Conservation (phyloP, 1,140 invertebrate genomes). For the Hyphantria cunea region DNA sequence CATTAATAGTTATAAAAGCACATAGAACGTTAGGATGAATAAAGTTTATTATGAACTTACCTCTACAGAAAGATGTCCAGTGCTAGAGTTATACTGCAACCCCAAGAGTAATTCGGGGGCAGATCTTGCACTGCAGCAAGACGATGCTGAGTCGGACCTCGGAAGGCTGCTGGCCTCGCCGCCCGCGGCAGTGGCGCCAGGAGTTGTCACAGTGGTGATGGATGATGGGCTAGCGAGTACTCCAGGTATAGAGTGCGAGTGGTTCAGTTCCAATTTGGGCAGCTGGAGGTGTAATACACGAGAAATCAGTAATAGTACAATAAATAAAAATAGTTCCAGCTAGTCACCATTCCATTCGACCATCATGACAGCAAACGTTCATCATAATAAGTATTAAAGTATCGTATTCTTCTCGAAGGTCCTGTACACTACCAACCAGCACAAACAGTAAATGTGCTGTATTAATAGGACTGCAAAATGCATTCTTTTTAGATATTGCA, state of each 20-base stretch:
- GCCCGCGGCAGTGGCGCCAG: slow-evolving; percentile 48
- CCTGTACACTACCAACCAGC: too few species aligned
- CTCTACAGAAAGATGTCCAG: slow-evolving; percentile 95
- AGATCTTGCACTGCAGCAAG: slow-evolving; percentile 94
- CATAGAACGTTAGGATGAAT: too few species aligned
- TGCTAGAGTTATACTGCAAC: slow-evolving; percentile 95
- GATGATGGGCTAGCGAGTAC: slow-evolving; percentile 63
- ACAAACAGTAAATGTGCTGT: too few species aligned
- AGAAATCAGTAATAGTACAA: not conserved
- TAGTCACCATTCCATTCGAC: too few species aligned
- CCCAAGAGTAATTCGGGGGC: slow-evolving; percentile 95
- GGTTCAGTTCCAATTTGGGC: slow-evolving; percentile 57
- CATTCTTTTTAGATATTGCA: too few species aligned
- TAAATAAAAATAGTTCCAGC: too few species aligned
- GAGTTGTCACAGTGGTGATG: slow-evolving; percentile 48
- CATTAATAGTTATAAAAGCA: too few species aligned
- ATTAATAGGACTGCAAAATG: too few species aligned
- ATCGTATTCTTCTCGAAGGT: too few species aligned
- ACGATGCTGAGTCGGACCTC: slow-evolving; percentile 95
- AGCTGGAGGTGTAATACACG: slow-evolving; percentile 39
- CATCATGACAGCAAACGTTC: too few species aligned
- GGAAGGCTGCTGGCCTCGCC: slow-evolving; percentile 90
- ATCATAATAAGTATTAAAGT: too few species aligned
- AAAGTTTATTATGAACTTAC: too few species aligned
- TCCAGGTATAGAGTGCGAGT: slow-evolving; percentile 51